Evolutionary conservation across 2,113 vertebrate genomes (phyloP), one percentile per base, ranked within the genome.

Genomic region (Apus apus): DNA sequence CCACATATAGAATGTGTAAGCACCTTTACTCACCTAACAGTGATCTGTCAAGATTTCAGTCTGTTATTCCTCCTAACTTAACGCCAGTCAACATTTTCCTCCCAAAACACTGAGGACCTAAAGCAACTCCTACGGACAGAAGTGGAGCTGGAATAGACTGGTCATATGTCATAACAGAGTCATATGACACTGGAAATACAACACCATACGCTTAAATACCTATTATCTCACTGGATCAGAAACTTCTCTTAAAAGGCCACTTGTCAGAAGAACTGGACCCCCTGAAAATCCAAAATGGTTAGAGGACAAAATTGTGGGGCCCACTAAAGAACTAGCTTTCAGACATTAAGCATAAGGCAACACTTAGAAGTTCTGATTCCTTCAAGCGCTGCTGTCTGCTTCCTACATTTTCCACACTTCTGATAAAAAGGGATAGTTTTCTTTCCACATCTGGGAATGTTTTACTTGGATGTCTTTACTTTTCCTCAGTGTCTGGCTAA

Each of bases 61-160:
- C 74, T 80, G 68, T 86, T 89, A 76, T 20, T 75, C 54, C 54
- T 56, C 72, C 87, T 91, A 70, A 95, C 26, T 87, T 87, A 93
- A 87, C 5, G 7, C 27, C 53, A 92, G 82, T 32, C 13, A 51
- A 60, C 27, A 34, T 68, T 85, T 67, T 77, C 34, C 66, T 94
- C 61, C 66, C 58, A 75, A 88, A 87, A 82, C 40, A 71, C 71
- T 73, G 72, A 3, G 0, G 30, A 27, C 40, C 40, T 64, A 89
- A 92, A 17, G 1, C 29, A 86, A 13, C 13, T 84, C 38, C 38
- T 86, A 36, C 57, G 68, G 70, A 64, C n/a, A 71, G 54, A 67
- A 70, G 5, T 29, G 40, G 62, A 53, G 57, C 26, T 16, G 14
- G 60, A 92, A 73, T 0, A 23, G 48, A 90, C 30, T 21, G 1